Evolutionary conservation across 2,888 invertebrate genomes (phyloP).

Genomic region (Mamestra brassicae): DNA sequence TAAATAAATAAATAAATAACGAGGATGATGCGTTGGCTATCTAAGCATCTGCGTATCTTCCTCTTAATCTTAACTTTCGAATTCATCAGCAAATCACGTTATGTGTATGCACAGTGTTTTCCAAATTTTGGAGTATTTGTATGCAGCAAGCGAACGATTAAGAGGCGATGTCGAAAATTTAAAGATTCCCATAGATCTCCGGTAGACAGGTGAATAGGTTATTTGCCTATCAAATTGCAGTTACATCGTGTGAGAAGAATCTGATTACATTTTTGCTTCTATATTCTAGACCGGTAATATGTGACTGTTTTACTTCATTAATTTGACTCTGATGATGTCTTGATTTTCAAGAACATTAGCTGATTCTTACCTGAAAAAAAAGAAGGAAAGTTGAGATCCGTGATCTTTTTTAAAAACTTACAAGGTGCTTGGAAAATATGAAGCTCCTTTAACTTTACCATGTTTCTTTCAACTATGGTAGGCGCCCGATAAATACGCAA

Average conservation of each 20-base stretch:
- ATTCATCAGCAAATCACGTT: slow-evolving; percentile 19
- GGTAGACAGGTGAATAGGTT: neutral
- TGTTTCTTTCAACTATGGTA: no score
- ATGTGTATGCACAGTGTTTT: neutral
- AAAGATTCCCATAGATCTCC: slow-evolving; percentile 30
- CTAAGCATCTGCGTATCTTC: neutral
- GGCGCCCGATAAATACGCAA: no score
- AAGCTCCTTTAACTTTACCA: no score
- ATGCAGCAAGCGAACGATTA: slow-evolving; percentile 22
- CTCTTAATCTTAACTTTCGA: slow-evolving; percentile 11
- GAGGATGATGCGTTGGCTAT: neutral
- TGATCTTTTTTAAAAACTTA: neutral
- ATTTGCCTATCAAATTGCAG: slow-evolving; percentile 9
- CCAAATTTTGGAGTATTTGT: slow-evolving; percentile 38
- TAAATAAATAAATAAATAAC: no score
- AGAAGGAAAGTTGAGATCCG: neutral
- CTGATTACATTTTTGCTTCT: neutral
- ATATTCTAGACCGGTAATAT: neutral
- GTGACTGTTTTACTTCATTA: slow-evolving; percentile 6
- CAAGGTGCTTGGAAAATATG: no score
- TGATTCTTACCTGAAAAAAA: slow-evolving; percentile 41
- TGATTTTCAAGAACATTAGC: neutral
- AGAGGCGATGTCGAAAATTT: neutral
- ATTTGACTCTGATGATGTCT: neutral
- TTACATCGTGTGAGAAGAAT: neutral